Evolutionary conservation across 35 echinoderm and acorn worm genomes (phyloP).

Genomic region (Anneissia japonica): DNA sequence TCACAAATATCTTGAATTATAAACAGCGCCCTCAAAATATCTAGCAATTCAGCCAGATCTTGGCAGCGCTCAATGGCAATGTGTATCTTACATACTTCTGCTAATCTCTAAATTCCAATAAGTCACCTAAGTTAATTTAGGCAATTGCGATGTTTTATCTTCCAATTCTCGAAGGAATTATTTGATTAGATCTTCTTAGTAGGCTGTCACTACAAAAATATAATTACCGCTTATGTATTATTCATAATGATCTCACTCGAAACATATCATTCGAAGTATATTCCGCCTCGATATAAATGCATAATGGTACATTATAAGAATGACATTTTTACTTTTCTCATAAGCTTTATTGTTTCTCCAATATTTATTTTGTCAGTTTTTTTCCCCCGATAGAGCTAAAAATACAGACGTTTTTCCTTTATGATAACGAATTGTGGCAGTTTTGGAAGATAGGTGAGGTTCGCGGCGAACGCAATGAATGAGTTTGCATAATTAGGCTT

Average conservation of each 20-base stretch:
- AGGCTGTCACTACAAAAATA: not conserved
- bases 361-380: not conserved
- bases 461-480: not conserved
- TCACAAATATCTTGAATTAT: too few species aligned
- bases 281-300: not conserved
- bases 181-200: not conserved
- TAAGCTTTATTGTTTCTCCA: not conserved
- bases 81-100: not conserved
- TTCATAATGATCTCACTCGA: not conserved
- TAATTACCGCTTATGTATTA: not conserved
- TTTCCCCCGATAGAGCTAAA: not conserved
- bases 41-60: too few species aligned
- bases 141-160: not conserved
- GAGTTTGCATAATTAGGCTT: not conserved
- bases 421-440: not conserved
- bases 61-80: too few species aligned
- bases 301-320: not conserved
- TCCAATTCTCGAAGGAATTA: not conserved
- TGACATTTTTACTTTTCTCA: not conserved
- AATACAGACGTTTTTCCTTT: not conserved
- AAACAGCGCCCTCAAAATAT: not conserved
- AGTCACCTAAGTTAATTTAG: not conserved
- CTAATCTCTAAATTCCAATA: not conserved
- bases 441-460: not conserved
- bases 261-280: not conserved